Evolutionary conservation across 2,888 invertebrate species (phyloP), one percentile per base, ranked within the genome.

Genomic region (Oeneis ivallda): DNA sequence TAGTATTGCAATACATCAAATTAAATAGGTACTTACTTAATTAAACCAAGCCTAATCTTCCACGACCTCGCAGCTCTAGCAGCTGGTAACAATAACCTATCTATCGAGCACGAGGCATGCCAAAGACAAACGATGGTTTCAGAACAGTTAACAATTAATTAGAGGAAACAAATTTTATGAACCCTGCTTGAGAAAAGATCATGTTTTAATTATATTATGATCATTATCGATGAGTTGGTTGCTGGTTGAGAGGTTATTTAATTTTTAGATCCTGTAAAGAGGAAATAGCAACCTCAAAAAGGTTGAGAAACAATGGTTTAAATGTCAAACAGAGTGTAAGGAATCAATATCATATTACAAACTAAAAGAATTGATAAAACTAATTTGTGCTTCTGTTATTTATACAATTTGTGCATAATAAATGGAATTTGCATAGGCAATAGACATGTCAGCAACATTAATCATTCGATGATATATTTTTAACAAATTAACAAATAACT

Each of bases 371-470:
- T 60, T 47, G 66, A 62, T 60, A 26, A 68, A 58, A 58, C 61
- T 64, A 54, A 19, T 64, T 74, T 75, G 73, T 69, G 68, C 72
- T 67, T 53, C 43, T 57, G 37, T 54, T 61, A 50, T 66, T 65
- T 65, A 68, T 69, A 73, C 69, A 71, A 67, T 62, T 77, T 77
- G 76, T 76, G 77, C 74, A 67, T 70, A 60, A 45, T 56, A 70
- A 67, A 62, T 61, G 57, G 64, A 69, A 71, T 70, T 67, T 50
- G 65, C 50, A 65, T 64, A 63, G 43, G 50, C 59, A 58, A 66
- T 63, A 50, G 62, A 59, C 54, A 65, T 59, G 56, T 60, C 52
- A 68, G 68, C 65, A 62, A 62, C 41, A 59, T 65, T 49, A 43
- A 62, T 68, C 59, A 68, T 65, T 68, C 41, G 49, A 65, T 58